These are phyloP conservation scores for Brachirus orientalis DNA, from an alignment of 2,113 vertebrate species.

Conservation along the genomic window DNA sequence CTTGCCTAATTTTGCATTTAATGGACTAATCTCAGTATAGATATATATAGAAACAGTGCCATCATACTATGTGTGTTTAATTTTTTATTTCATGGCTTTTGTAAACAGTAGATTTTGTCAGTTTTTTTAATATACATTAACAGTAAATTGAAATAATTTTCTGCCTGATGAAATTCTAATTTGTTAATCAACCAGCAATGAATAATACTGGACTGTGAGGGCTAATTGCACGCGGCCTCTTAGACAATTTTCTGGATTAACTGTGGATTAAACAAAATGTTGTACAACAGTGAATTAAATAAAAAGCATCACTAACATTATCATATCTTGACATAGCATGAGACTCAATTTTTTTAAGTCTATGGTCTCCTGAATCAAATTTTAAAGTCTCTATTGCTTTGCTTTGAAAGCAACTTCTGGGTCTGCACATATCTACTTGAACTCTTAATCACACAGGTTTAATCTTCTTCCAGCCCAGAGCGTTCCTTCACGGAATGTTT, in stretches of 20 bases:
- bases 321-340: no score
- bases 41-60: slow-evolving; percentile 5
- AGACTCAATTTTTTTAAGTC: no score
- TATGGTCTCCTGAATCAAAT: no score
- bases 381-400: no score
- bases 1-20: slow-evolving; percentile 38
- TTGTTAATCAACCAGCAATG: background rate
- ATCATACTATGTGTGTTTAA: background rate
- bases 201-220: background rate
- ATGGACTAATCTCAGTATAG: slow-evolving; percentile 20
- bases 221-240: background rate
- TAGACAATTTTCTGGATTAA: background rate
- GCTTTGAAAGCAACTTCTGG: background rate
- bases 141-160: background rate
- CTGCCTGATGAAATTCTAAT: background rate
- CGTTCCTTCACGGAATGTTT: background rate
- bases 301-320: background rate
- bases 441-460: background rate
- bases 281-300: background rate
- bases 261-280: background rate
- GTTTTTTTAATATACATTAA: no score
- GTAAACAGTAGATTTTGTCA: no score
- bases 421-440: background rate
- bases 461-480: background rate
- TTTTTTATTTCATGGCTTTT: no score